A percentile compares a stretch with the other conserved stretches of the same genome.
These are phyloP conservation scores for Geotrypetes seraphini DNA, from an alignment of 2,797 vertebrate genomes.

Conservation along the genomic window DNA sequence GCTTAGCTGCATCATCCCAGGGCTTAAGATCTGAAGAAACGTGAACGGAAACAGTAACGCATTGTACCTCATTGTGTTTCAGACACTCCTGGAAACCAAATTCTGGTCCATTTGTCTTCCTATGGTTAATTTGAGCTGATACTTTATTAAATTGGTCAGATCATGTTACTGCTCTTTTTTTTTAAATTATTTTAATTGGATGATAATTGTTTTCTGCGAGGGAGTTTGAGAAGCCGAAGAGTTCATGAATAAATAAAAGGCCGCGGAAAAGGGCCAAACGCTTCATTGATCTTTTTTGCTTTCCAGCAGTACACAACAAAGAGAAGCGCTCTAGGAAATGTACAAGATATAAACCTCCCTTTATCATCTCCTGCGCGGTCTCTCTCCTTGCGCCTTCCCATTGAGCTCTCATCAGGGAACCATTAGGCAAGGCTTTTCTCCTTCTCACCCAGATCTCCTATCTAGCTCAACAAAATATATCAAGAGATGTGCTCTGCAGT, in stretches of 20 bases:
- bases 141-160: too few relatives aligned
- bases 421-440: neutral
- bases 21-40: too few relatives aligned
- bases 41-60: too few relatives aligned
- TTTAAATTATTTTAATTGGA: constrained; percentile 31
- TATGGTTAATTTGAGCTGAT: too few relatives aligned
- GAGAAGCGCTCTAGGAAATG: neutral
- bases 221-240: constrained; percentile 27
- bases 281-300: constrained; percentile 8
- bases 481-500: too few relatives aligned
- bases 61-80: too few relatives aligned
- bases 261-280: neutral
- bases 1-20: too few relatives aligned
- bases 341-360: neutral
- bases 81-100: too few relatives aligned
- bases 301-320: neutral
- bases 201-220: constrained; percentile 31
- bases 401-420: neutral
- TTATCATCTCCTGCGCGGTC: neutral
- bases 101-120: too few relatives aligned
- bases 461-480: too few relatives aligned
- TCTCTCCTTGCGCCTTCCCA: too few relatives aligned
- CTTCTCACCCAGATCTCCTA: neutral
- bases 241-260: constrained; percentile 14
- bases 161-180: too few relatives aligned